These are phyloP conservation scores for Andrena dorsata DNA, from an alignment of 2,888 invertebrate genomes.

Conservation along the genomic window DNA sequence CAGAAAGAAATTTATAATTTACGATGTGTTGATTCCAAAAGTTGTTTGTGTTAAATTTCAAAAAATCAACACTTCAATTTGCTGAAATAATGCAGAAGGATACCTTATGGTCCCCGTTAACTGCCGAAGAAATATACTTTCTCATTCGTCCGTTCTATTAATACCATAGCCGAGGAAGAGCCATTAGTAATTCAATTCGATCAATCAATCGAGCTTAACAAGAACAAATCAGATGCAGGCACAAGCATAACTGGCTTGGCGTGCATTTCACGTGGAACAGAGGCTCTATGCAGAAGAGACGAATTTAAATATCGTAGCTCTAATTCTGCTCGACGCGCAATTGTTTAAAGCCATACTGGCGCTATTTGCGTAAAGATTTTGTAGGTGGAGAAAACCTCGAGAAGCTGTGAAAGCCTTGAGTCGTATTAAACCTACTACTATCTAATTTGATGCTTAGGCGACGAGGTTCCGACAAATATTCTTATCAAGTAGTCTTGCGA, in stretches of 20 bases:
- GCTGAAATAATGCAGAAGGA: background rate
- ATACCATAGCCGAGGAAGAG: conserved; percentile 21
- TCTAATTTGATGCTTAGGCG: background rate
- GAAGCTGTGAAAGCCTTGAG: conserved; percentile 7
- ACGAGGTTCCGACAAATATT: background rate
- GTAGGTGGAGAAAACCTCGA: conserved; percentile 24
- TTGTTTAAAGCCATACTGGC: conserved; percentile 28
- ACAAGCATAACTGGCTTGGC: conserved; percentile 31
- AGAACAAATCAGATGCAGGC: conserved; percentile 39
- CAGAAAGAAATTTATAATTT: too few species aligned
- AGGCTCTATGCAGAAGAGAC: background rate
- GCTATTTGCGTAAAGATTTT: conserved; percentile 28
- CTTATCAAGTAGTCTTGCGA: background rate
- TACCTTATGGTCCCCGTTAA: background rate
- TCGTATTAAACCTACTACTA: conserved; percentile 11
- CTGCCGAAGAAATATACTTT: conserved; percentile 22
- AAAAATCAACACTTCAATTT: background rate
- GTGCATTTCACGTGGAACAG: conserved; percentile 47
- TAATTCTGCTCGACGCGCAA: conserved; percentile 25
- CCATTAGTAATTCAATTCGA: conserved; percentile 49
- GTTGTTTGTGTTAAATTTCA: background rate
- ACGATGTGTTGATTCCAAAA: background rate
- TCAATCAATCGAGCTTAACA: conserved; percentile 50
- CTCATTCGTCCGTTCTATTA: conserved; percentile 28
- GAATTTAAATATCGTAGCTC: conserved; percentile 14